These are phyloP conservation scores for Trachymyrmex septentrionalis DNA, from an alignment of 1,140 invertebrate species.

Conservation along the genomic window DNA sequence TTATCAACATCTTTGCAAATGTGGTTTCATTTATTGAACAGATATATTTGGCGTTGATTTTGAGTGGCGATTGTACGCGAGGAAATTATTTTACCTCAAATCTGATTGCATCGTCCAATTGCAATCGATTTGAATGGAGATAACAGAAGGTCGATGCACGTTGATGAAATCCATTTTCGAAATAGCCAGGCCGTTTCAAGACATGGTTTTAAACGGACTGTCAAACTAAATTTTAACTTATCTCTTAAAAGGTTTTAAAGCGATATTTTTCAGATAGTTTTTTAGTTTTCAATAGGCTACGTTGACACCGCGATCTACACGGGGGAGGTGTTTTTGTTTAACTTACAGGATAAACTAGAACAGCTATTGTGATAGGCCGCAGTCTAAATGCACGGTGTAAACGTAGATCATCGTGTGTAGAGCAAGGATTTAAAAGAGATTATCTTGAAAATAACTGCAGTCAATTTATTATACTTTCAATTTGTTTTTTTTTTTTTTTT, in stretches of 20 bases:
- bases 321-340: no score
- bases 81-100: not conserved
- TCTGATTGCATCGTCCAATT: not conserved
- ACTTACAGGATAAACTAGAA: no score
- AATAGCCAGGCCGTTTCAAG: not conserved
- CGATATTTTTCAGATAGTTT: not conserved
- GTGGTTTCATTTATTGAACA: constrained; percentile 67
- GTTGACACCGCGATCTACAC: no score
- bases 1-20: constrained; percentile 55
- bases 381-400: no score
- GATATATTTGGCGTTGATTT: constrained; percentile 54
- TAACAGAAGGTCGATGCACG: not conserved
- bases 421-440: not conserved
- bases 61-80: not conserved
- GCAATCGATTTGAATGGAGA: constrained; percentile 12
- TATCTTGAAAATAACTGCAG: not conserved
- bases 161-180: constrained; percentile 24
- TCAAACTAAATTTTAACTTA: not conserved
- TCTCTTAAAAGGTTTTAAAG: not conserved
- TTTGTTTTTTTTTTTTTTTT: not conserved
- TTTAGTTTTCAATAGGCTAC: not conserved
- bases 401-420: no score
- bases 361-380: no score
- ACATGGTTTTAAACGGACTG: no score
- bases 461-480: not conserved